A percentile compares a stretch with the other conserved stretches of the same genome.
phyloP scores from a whole-genome alignment of 2,797 vertebrate species.

The Phalanger gymnotis region DNA sequence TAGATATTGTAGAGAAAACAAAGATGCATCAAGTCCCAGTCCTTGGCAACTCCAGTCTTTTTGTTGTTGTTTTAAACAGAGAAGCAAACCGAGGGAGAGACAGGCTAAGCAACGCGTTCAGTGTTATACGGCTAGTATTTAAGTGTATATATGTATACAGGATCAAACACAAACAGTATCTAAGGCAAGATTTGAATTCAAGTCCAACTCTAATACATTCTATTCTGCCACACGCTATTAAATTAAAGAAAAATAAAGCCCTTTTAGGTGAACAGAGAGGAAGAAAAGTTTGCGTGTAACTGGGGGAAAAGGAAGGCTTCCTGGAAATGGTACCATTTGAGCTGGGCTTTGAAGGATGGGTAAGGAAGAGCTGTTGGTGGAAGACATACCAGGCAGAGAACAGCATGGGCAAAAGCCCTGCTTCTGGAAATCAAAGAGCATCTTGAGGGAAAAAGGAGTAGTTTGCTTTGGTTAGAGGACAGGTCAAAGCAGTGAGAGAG shows the following conservation, averaged over 20 bases:
- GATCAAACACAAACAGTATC: background rate
- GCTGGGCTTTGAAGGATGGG: background rate
- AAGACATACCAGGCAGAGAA: background rate
- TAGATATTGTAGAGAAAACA: background rate
- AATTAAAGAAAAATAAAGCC: background rate
- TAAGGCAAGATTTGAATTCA: background rate
- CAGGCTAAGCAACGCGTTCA: background rate
- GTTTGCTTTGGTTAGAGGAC: background rate
- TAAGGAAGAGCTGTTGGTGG: background rate
- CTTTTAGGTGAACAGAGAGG: background rate
- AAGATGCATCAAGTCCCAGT: background rate
- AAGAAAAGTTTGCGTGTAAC: background rate
- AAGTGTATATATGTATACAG: background rate
- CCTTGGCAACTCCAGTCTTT: background rate
- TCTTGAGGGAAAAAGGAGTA: background rate
- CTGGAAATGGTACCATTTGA: background rate
- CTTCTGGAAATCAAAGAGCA: background rate
- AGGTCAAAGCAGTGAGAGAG: background rate
- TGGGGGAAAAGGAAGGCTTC: background rate
- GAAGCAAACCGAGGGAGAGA: background rate
- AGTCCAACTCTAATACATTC: background rate
- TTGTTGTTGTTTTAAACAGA: background rate
- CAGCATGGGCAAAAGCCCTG: background rate
- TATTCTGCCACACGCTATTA: background rate
- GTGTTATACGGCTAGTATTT: background rate